Evolutionary conservation across 1,140 invertebrate genomes (phyloP), one percentile per base, ranked within the genome.

Genomic region (Solenopsis invicta): DNA sequence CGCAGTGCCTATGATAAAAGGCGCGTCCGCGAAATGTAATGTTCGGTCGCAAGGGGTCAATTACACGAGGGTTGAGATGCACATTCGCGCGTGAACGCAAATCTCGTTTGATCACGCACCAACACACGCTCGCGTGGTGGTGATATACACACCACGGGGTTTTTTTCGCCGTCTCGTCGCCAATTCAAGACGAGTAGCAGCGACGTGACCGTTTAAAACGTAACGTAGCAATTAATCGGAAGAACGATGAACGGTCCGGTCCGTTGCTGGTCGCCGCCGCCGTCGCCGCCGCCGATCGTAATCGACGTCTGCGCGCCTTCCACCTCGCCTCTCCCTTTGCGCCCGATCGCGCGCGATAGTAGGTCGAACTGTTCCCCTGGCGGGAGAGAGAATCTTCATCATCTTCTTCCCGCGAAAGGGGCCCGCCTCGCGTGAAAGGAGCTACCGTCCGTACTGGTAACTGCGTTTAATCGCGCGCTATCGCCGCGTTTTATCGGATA

Each of bases 151-250:
- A 29, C 29, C 29, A 29, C 62, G 48, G 45, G 45, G 8, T 62
- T 87, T 56, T 62, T 69, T 8, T 84, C 77, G 29, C 29, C 50
- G 80, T 45, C 5, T 6, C 69, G 16, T 12, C 45, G 34, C 18
- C 37, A 50, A 24, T 59, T 62, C 50, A 54, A 48, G 74, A 77
- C 87, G 52, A 74, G 80, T 88, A 78, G 74, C 66, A 59, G 56
- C 50, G 82, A 77, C 82, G 72, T 48, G 88, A 88, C 74, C 71
- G 86, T 88, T 91, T 71, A 85, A 81, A 89, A 80, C 82, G 62
- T 91, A 90, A 88, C 78, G 77, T 78, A 80, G 87, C 69, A 88
- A 90, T 89, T 90, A 88, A 89, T 90, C 45, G 85, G 67, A 45
- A 52, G 85, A 66, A 72, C 85, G 64, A 86, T 81, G 76, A 85